phyloP scores from a whole-genome alignment of 2,113 vertebrate species.

The Sorex fumeus region DNA sequence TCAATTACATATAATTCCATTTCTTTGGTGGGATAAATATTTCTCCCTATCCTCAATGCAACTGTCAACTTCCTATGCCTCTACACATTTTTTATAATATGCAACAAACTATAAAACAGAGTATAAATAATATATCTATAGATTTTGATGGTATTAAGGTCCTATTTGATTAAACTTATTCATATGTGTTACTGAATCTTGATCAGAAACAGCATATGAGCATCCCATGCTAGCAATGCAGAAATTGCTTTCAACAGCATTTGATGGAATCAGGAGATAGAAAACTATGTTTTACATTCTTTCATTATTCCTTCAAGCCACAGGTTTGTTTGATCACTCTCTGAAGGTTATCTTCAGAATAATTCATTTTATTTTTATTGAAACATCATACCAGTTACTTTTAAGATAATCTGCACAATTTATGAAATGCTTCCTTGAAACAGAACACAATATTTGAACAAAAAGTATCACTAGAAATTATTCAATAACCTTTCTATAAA shows the following conservation, averaged over 20 bases:
- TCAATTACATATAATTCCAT: not conserved
- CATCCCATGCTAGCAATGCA: not conserved
- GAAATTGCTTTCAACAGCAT: conserved; percentile 16
- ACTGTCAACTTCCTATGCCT: not conserved
- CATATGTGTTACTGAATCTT: not conserved
- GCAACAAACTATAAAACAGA: not conserved
- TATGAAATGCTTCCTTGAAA: conserved; percentile 36
- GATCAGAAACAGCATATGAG: not conserved
- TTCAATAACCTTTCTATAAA: conserved; percentile 1
- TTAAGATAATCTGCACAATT: not conserved
- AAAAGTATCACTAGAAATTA: conserved; percentile 44
- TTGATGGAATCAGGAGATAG: not conserved
- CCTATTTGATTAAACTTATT: conserved; percentile 6
- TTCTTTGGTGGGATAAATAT: not conserved
- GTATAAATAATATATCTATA: not conserved
- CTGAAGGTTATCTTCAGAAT: not conserved
- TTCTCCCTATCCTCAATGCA: not conserved
- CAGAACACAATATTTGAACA: not conserved
- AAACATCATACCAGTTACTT: not conserved
- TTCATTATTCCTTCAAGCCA: not conserved
- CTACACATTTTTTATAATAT: not conserved
- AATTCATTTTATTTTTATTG: not conserved
- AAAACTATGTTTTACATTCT: conserved; percentile 2
- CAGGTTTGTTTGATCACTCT: not conserved
- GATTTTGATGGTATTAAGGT: not conserved